phyloP scores from a whole-genome alignment of 2,113 vertebrate species.

The Cyprinodon variegatus region DNA sequence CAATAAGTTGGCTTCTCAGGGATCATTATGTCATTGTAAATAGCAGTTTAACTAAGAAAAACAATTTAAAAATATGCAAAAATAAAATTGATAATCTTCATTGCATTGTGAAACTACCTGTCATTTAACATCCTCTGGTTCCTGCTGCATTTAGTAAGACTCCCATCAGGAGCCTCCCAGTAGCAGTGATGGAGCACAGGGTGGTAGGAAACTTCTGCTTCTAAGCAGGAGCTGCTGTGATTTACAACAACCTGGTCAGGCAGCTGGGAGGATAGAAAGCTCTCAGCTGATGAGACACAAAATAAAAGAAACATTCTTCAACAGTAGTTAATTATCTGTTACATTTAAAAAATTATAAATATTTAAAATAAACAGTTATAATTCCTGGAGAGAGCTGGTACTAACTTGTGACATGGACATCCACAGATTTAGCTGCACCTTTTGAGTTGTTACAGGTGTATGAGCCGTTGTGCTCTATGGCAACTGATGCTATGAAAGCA shows the following conservation, averaged over 20 bases:
- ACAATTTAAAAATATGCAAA: too few species aligned
- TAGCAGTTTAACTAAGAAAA: neutral
- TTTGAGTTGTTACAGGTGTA: slow-evolving; percentile 80
- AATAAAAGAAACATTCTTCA: neutral
- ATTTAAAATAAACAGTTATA: neutral
- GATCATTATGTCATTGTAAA: too few species aligned
- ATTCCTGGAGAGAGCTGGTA: neutral
- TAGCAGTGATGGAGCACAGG: slow-evolving; percentile 81
- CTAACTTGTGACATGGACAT: slow-evolving; percentile 83
- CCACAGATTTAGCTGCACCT: slow-evolving; percentile 65
- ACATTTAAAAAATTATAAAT: neutral
- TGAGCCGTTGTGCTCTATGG: slow-evolving; percentile 68
- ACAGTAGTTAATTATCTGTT: neutral
- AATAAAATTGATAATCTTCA: neutral
- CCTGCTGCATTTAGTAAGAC: slow-evolving; percentile 23
- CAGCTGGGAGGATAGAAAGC: slow-evolving; percentile 82
- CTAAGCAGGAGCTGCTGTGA: slow-evolving; percentile 78
- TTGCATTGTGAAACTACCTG: slow-evolving; percentile 43
- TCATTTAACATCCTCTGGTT: slow-evolving; percentile 42
- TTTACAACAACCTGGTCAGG: slow-evolving; percentile 75
- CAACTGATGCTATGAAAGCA: slow-evolving; percentile 57
- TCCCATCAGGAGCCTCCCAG: slow-evolving; percentile 80
- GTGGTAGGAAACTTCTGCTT: slow-evolving; percentile 83
- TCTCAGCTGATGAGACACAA: slow-evolving; percentile 77
- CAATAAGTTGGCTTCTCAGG: too few species aligned